A percentile compares a stretch with the other conserved stretches of the same genome.
Conservation (phyloP, 2,888 invertebrate genomes). For the Hirtodrosophila alboralis region DNA sequence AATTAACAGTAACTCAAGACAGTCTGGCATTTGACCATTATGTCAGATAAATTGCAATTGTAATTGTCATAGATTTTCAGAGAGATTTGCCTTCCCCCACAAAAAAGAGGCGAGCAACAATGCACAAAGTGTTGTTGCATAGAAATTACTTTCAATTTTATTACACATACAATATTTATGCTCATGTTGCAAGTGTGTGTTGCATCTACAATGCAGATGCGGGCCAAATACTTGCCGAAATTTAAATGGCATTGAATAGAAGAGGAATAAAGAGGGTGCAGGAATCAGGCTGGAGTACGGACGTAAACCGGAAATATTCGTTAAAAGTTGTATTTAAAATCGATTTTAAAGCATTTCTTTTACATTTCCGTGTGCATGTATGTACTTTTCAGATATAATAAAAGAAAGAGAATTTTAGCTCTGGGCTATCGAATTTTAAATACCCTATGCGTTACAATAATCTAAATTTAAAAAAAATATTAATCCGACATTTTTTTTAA, state of each 20-base stretch:
- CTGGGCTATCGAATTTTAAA: no score
- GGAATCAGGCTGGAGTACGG: not conserved
- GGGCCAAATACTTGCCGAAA: conserved; percentile 29
- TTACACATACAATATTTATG: conserved; percentile 59
- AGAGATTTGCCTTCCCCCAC: conserved; percentile 18
- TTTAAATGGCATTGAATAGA: conserved; percentile 31
- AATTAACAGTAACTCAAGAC: conserved; percentile 69
- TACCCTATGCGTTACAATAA: no score
- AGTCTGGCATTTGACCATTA: conserved; percentile 33
- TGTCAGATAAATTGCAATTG: conserved; percentile 61
- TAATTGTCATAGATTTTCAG: conserved; percentile 65
- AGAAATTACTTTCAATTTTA: conserved; percentile 67
- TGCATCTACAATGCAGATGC: conserved; percentile 18
- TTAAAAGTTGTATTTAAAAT: conserved; percentile 56
- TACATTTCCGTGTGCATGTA: conserved; percentile 1
- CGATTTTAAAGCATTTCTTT: conserved; percentile 46
- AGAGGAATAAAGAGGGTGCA: not conserved
- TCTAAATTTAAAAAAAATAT: no score
- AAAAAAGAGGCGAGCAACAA: conserved; percentile 2
- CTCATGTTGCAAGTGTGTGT: conserved; percentile 36
- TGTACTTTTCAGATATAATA: conserved; percentile 13
- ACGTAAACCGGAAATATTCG: conserved; percentile 31
- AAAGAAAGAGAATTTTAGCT: not conserved
- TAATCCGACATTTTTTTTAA: no score
- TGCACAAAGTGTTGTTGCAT: conserved; percentile 26